Evolutionary conservation across 2,797 vertebrate species (phyloP).

Genomic region (Macroramphosus scolopax): DNA sequence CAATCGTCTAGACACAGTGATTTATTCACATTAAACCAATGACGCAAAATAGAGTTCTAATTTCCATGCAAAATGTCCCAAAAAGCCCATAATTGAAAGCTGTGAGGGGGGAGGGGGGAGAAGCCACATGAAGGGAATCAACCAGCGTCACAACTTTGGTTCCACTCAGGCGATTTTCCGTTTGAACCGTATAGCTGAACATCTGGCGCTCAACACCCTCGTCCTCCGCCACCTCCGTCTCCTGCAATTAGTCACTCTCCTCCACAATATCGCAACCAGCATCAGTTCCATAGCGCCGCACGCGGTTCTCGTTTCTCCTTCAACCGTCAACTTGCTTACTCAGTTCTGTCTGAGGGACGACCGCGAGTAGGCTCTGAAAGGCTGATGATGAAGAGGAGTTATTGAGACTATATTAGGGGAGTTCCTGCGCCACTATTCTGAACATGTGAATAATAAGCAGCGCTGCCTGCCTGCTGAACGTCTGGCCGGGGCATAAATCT

Average conservation of each 20-base stretch:
- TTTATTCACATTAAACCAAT: slow-evolving; percentile 53
- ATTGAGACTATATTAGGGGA: too few species aligned
- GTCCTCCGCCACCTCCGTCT: slow-evolving; percentile 35
- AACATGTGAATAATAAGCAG: too few species aligned
- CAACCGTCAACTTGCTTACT: slow-evolving; percentile 15
- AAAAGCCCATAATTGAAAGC: slow-evolving; percentile 58
- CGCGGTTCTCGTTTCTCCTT: slow-evolving; percentile 17
- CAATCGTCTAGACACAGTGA: slow-evolving; percentile 20
- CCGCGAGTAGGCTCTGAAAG: slow-evolving; percentile 4
- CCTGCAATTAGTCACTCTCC: slow-evolving; percentile 45
- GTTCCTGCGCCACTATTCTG: too few species aligned
- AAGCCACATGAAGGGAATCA: slow-evolving; percentile 69
- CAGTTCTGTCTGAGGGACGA: slow-evolving; percentile 4
- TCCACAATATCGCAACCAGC: slow-evolving; percentile 11
- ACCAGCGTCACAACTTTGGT: slow-evolving; percentile 59
- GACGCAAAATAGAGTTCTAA: slow-evolving; percentile 60
- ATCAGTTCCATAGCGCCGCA: slow-evolving; percentile 12
- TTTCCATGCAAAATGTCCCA: slow-evolving; percentile 62
- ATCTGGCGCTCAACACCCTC: slow-evolving; percentile 63
- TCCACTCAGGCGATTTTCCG: slow-evolving; percentile 63
- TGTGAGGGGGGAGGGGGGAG: slow-evolving; percentile 49
- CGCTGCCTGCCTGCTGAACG: too few species aligned
- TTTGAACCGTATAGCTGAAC: slow-evolving; percentile 55
- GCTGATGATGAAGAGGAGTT: neutral
- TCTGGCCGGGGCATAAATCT: too few species aligned